phyloP scores from a whole-genome alignment of 2,113 vertebrate genomes.

The Nyctibius bracteatus region DNA sequence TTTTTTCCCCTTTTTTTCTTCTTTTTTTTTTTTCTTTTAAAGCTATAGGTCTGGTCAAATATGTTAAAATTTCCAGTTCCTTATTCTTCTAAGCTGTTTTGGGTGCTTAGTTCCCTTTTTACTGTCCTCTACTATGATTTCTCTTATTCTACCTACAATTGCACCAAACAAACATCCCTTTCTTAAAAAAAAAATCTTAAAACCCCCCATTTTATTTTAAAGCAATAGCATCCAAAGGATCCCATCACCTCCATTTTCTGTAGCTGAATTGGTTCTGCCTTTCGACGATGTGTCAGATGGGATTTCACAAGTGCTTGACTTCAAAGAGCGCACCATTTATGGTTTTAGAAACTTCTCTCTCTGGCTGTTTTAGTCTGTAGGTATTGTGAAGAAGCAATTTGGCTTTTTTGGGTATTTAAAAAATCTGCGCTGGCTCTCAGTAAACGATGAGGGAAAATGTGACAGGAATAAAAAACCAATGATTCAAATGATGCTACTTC shows the following conservation, averaged over 20 bases:
- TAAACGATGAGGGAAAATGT: not conserved
- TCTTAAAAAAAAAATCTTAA: not conserved
- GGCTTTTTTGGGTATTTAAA: not conserved
- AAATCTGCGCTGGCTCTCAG: not conserved
- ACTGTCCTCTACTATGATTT: not conserved
- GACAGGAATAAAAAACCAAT: not conserved
- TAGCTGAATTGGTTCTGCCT: not conserved
- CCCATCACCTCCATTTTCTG: not conserved
- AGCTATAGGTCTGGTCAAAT: not conserved
- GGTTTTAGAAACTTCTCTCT: not conserved
- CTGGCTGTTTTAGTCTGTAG: not conserved
- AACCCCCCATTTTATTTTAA: not conserved
- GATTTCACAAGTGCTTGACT: conserved; percentile 18
- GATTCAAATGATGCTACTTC: not conserved
- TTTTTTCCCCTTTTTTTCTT: not conserved
- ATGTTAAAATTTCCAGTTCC: not conserved
- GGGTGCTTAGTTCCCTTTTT: not conserved
- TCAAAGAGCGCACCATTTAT: not conserved
- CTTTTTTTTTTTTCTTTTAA: not conserved
- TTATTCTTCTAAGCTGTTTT: not conserved
- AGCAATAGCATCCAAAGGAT: not conserved
- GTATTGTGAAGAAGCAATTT: not conserved
- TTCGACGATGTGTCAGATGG: not conserved
- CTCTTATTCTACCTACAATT: not conserved
- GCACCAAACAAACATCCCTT: not conserved